Evolutionary conservation across 2,797 vertebrate genomes (phyloP).

Genomic region (Halcyon chelicuti): DNA sequence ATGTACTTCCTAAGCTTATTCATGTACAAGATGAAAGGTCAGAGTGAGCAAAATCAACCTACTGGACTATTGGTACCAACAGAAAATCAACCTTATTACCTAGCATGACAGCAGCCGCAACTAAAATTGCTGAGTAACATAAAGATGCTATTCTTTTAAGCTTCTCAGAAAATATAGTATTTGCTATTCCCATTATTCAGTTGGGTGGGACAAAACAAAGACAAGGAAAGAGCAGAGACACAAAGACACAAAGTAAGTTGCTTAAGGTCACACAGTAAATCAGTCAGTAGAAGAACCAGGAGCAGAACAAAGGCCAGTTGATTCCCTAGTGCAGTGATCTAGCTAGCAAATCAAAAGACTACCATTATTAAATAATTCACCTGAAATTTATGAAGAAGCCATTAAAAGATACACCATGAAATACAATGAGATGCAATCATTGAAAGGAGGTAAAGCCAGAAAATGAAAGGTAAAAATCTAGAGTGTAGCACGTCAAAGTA

Average conservation of each 20-base stretch:
- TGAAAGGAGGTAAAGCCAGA: constrained; percentile 31
- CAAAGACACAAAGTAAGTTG: constrained; percentile 41
- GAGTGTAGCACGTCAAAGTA: constrained; percentile 1
- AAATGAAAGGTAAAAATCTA: constrained; percentile 40
- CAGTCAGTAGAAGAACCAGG: constrained; percentile 18
- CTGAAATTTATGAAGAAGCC: constrained; percentile 30
- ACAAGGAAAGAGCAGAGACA: constrained; percentile 48
- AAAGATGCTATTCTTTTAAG: constrained; percentile 5
- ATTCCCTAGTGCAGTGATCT: not conserved
- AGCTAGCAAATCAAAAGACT: constrained; percentile 7
- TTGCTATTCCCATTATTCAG: constrained; percentile 10
- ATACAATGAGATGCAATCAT: constrained; percentile 32
- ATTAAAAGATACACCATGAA: constrained; percentile 54
- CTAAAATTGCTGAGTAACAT: not conserved
- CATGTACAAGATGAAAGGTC: constrained; percentile 36
- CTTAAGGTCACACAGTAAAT: constrained; percentile 41
- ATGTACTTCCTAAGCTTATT: constrained; percentile 19
- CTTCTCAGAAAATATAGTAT: not conserved
- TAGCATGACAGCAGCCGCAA: not conserved
- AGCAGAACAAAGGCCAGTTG: not conserved
- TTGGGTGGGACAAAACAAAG: constrained; percentile 44
- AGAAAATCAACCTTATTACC: constrained; percentile 32
- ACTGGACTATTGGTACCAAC: not conserved
- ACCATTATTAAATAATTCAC: not conserved
- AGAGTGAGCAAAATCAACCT: constrained; percentile 35